Percentiles rank a stretch among this genome's conserved stretches.
Evolutionary conservation across 2,113 vertebrate species (phyloP).

Genomic region (Odocoileus virginianus): DNA sequence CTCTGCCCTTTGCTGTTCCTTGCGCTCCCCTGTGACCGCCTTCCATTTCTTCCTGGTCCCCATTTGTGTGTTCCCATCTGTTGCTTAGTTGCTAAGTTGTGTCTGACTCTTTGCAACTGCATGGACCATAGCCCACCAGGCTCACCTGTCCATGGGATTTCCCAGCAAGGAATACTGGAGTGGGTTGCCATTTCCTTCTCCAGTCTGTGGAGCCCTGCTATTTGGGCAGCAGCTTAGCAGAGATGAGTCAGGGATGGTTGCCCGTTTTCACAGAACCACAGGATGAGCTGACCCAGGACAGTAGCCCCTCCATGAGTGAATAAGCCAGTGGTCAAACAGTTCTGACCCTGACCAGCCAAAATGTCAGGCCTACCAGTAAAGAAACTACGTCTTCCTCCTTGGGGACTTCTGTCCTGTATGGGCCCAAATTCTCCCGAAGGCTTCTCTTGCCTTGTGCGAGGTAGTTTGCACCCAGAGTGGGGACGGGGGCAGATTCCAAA

Average conservation of each 20-base stretch:
- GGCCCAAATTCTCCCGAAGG: background rate
- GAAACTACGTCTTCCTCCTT: background rate
- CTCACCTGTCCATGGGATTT: background rate
- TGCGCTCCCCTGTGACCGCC: accelerated
- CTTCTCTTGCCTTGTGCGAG: background rate
- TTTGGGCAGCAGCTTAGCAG: background rate
- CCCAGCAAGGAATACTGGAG: background rate
- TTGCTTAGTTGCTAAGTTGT: background rate
- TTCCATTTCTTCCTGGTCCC: background rate
- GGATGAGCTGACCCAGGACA: background rate
- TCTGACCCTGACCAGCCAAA: background rate
- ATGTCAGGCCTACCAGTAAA: background rate
- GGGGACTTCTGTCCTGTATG: accelerated
- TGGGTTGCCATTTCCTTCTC: background rate
- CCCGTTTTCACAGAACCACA: background rate
- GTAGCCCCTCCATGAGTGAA: background rate
- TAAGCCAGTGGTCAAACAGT: background rate
- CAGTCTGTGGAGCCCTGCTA: accelerated
- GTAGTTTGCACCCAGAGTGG: no score
- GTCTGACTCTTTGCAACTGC: background rate
- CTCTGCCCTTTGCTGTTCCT: background rate
- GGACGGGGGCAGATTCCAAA: background rate
- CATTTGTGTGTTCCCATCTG: background rate
- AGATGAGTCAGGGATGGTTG: background rate
- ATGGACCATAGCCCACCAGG: background rate